Evolutionary conservation across 2,113 vertebrate species (phyloP).

Genomic region (Butorides virescens): DNA sequence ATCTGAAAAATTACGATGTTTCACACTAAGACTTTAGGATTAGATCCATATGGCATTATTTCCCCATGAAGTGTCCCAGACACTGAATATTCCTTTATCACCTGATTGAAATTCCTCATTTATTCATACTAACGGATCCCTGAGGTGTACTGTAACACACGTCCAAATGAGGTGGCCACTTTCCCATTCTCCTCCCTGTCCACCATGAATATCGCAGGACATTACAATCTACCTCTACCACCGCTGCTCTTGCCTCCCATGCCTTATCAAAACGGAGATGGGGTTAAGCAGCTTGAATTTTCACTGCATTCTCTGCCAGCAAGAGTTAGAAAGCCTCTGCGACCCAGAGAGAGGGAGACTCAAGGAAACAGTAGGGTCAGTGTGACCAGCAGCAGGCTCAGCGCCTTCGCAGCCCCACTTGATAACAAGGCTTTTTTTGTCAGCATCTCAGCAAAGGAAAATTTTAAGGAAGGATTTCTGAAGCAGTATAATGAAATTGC

Average conservation of each 20-base stretch:
- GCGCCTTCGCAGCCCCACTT: neutral
- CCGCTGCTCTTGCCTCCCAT: neutral
- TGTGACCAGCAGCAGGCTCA: neutral
- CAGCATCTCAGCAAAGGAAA: neutral
- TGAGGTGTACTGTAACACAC: fast-evolving
- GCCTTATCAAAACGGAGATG: neutral
- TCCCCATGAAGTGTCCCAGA: neutral
- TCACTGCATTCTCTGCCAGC: neutral
- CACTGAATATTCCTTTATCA: neutral
- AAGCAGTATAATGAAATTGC: neutral
- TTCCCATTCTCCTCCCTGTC: neutral
- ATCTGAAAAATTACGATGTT: neutral
- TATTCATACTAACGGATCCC: neutral
- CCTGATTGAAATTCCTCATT: neutral
- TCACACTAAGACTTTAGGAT: neutral
- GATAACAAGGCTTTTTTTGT: constrained; percentile 44
- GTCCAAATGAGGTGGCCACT: fast-evolving
- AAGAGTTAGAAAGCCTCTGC: neutral
- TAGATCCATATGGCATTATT: neutral
- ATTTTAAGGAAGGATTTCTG: neutral
- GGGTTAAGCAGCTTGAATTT: neutral
- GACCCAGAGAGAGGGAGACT: neutral
- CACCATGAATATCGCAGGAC: fast-evolving
- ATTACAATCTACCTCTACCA: neutral
- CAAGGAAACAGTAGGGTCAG: constrained; percentile 1